Base-by-base conservation (phyloP, 1,140 invertebrate genomes). In the Daktulosphaira vitifoliae region DNA sequence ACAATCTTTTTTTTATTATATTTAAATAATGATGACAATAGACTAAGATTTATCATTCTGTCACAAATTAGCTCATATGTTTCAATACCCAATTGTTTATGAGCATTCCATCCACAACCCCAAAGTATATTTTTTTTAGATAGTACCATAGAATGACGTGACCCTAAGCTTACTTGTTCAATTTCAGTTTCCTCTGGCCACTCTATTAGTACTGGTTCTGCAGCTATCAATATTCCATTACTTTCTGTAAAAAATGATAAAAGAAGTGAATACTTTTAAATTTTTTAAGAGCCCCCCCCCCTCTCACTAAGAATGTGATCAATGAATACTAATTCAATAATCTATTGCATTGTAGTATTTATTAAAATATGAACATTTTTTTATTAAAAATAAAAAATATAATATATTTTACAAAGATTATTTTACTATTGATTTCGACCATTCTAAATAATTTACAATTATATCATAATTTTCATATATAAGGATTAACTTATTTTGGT, bases 61-160 rank as follows among this genome's bases (percentile, higher is more conserved):
- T 62, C 42, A 62, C 56, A 62, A 62, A 42, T 62, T 62, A 62
- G 29, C 29, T 62, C 38, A 18, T 33, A 62, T 33, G 56, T 62
- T 22, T 62, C 42, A 22, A 48, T 26, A 46, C 56, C 56, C 25
- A 90, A 72, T 71, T 90, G 87, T 18, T 84, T 84, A 72, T 84
- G 82, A 44, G 74, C 76, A 74, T 89, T 89, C 15, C 85, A 87
- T 3, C 87, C 87, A 86, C 86, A 89, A 1, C 85, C 80, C 75
- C 81, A 84, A 2, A 89, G 68, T 7, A 81, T 78, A 23, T 84
- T 80, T 67, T 81, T 78, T 70, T 81, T 75, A 20, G 82, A 81
- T 9, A 88, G 11, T 46, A 68, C 25, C 56, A 62, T 48, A 20
- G 56, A 62, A 62, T 62, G 56, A 29, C 56, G 42, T 48, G 56